These are phyloP conservation scores for Pogonocichla stellata DNA, from an alignment of 2,113 vertebrate genomes.

Conservation along the genomic window DNA sequence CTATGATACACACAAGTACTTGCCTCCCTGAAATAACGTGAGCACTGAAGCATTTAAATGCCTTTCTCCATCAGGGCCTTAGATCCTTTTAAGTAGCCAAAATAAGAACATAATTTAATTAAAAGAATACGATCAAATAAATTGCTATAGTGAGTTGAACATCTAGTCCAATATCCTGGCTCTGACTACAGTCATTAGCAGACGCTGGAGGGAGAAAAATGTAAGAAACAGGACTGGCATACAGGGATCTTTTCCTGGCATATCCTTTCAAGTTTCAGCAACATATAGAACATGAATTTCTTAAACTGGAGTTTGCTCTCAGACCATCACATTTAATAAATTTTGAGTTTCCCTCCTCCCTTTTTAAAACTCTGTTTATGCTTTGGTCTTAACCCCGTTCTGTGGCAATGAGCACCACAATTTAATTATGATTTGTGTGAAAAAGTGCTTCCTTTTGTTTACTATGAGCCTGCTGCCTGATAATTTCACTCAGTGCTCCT, in stretches of 20 bases:
- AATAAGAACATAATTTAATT: slow-evolving; percentile 50
- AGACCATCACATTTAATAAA: background rate
- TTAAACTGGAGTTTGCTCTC: background rate
- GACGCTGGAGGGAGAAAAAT: background rate
- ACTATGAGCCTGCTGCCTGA: background rate
- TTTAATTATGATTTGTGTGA: background rate
- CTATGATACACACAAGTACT: background rate
- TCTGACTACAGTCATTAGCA: background rate
- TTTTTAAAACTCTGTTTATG: background rate
- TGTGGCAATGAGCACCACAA: background rate
- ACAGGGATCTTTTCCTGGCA: background rate
- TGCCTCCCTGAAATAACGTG: background rate
- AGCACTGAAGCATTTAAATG: background rate
- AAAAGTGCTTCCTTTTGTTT: slow-evolving; percentile 31
- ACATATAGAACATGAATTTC: background rate
- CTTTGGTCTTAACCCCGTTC: background rate
- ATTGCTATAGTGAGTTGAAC: slow-evolving; percentile 21
- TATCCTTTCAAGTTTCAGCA: background rate
- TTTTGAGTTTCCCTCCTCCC: background rate
- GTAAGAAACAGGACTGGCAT: background rate
- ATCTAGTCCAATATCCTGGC: slow-evolving; percentile 24
- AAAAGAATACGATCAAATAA: slow-evolving; percentile 10
- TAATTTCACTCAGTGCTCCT: background rate
- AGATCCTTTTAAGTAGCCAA: slow-evolving; percentile 1
- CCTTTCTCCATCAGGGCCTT: background rate